Conservation (phyloP, 1,140 invertebrate genomes). For the Limonius californicus region DNA sequence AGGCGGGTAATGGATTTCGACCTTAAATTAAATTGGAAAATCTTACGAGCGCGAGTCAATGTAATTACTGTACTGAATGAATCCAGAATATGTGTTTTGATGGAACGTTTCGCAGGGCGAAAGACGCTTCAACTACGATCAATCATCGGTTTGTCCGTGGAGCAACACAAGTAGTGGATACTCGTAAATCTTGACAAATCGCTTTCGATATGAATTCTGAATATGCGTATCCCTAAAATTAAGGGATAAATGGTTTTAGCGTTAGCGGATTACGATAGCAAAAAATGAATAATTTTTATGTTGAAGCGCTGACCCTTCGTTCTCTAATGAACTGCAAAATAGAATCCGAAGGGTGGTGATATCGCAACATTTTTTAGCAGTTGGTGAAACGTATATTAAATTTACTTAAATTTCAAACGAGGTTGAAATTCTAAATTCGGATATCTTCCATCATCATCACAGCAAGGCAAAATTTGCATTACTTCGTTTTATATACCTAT, state of each 20-base stretch:
- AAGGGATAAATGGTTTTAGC: neutral
- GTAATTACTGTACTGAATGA: conserved; percentile 1
- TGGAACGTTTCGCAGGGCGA: neutral
- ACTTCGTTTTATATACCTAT: neutral
- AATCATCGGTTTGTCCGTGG: neutral
- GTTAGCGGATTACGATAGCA: too few relatives aligned
- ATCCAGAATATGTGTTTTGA: conserved; percentile 7
- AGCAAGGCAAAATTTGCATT: neutral
- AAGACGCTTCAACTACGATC: neutral
- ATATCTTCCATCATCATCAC: too few relatives aligned
- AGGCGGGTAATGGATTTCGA: too few relatives aligned
- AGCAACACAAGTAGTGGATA: neutral
- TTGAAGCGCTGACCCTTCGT: too few relatives aligned
- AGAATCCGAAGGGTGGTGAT: too few relatives aligned
- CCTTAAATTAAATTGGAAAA: conserved; percentile 1
- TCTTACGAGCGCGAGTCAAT: neutral
- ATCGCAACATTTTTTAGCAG: too few relatives aligned
- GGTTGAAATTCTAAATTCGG: too few relatives aligned
- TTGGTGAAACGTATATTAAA: too few relatives aligned
- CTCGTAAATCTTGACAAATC: conserved; percentile 13
- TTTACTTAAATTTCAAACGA: too few relatives aligned
- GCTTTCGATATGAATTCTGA: conserved; percentile 6
- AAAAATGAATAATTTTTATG: too few relatives aligned
- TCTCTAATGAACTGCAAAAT: too few relatives aligned
- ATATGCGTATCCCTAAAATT: neutral